Evolutionary conservation across 2,888 invertebrate genomes (phyloP).

Genomic region (Tipula lateralis): DNA sequence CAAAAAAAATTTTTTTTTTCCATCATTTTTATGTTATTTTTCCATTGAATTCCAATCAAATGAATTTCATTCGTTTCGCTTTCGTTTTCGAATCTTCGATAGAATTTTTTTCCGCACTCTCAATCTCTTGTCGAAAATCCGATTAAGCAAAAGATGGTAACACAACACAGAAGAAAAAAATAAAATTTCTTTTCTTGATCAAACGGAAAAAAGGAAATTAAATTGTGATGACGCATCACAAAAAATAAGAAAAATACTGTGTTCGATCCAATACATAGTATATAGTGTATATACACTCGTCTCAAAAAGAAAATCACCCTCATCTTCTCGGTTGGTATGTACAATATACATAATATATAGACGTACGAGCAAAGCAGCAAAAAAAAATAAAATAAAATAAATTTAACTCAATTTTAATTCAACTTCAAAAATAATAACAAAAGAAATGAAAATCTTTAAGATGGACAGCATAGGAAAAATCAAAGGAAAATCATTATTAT

Average conservation of each 20-base stretch:
- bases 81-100: background rate
- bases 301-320: background rate
- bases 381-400: background rate
- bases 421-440: slow-evolving; percentile 9
- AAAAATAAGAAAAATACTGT: background rate
- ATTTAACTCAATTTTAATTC: slow-evolving; percentile 24
- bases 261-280: background rate
- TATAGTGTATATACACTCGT: background rate
- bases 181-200: background rate
- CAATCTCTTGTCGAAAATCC: slow-evolving; percentile 11
- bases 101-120: background rate
- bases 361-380: background rate
- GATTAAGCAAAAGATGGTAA: slow-evolving; percentile 24
- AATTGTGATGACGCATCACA: slow-evolving; percentile 24
- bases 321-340: background rate
- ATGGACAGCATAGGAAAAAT: slow-evolving; percentile 9
- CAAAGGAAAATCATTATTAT: slow-evolving; percentile 24
- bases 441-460: background rate
- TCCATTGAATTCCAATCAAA: slow-evolving; percentile 19
- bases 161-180: background rate
- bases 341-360: background rate
- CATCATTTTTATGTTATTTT: background rate
- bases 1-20: background rate
- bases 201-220: slow-evolving; percentile 24
- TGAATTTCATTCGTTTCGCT: slow-evolving; percentile 1